Base-by-base conservation (phyloP, 2,113 vertebrate species). In the Platanista minor region DNA sequence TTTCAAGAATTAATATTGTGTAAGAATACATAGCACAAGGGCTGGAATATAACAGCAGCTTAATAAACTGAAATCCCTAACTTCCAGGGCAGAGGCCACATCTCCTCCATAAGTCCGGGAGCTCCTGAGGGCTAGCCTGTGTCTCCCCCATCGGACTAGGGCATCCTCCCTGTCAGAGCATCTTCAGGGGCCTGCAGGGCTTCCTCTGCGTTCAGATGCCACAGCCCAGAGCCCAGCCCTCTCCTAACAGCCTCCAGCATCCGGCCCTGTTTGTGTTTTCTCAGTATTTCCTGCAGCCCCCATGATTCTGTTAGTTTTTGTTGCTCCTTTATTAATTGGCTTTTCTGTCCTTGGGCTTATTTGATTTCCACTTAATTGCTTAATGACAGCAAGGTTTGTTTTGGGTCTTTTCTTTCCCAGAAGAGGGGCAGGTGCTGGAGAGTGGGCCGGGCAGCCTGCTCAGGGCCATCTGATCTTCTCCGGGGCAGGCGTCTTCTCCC, bases 341-440 rank as follows among this genome's bases (percentile, higher is more conserved):
- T 98, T 97, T 97, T 97, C 98, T 98, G 98, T 98, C 98, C 98
- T 97, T 88, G 82, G 95, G 96, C 98, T 98, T 98, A 98, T 98
- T 98, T 98, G 98, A 98, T 98, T 99, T 98, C 97, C 95, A 97
- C 92, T 80, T 98, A 98, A 98, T 98, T 97, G 98, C 97, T 96
- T n/a, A 15, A 98, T 98, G 97, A 97, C 91, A 97, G 91, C 96
- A 49, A 92, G 36, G 59, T n/a, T 97, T 93, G 94, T 97, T 97
- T 97, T 97, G 80, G 71, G 90, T 94, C 81, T 80, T 89, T 94
- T 84, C 83, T 82, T 74, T 83, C 84, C 43, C 82, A 88, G 95
- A 91, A 88, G 66, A 95, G 36, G 59, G 71, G 62, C 1, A 15
- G 71, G 59, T 59, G 61, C 77, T 49, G 36, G 43, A 94, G 25